Evolutionary conservation across 1,140 invertebrate species (phyloP), one percentile per base, ranked within the genome.

Genomic region (Drosophila funebris): DNA sequence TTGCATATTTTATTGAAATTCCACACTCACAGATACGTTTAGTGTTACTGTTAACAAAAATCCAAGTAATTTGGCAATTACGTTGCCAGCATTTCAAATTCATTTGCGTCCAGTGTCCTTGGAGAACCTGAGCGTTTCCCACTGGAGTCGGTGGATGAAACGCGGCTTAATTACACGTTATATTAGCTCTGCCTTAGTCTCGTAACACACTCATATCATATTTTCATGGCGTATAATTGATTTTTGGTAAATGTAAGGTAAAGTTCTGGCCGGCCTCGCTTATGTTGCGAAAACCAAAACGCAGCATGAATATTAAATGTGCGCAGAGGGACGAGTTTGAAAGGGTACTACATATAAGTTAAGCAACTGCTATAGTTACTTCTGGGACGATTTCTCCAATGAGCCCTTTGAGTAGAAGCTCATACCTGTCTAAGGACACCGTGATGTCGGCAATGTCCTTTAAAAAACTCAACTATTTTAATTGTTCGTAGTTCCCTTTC

Each of bases 1-100:
- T 82, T 82, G 82, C 83, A 87, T 87, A 87, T 82, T 85, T 82
- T 82, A 85, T 87, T 88, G 71, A 85, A 87, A 85, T 82, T 67
- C 83, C 80, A 73, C 82, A 67, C 83, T 79, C 78, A 58, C 77
- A 67, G 53, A 56, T 82, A 76, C 85, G 78, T 87, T 87, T 87
- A 82, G 83, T 69, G 63, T 87, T 87, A 76, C 82, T 63, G 16
- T 60, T 58, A 76, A 53, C 33, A 60, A 64, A 62, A 70, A 75
- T 81, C 75, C 82, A 85, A 76, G 78, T 82, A 81, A 85, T 82
- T 81, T 81, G 71, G 67, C 56, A 87, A 81, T 76, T 85, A 85
- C 82, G 82, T 82, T 85, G 62, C 60, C 78, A 87, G 82, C 82
- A 85, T 85, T 82, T 78, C 39, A 75, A 85, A 85, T 85, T 58